Base-by-base conservation (phyloP, 1,140 invertebrate genomes). In the Grapholita molesta region DNA sequence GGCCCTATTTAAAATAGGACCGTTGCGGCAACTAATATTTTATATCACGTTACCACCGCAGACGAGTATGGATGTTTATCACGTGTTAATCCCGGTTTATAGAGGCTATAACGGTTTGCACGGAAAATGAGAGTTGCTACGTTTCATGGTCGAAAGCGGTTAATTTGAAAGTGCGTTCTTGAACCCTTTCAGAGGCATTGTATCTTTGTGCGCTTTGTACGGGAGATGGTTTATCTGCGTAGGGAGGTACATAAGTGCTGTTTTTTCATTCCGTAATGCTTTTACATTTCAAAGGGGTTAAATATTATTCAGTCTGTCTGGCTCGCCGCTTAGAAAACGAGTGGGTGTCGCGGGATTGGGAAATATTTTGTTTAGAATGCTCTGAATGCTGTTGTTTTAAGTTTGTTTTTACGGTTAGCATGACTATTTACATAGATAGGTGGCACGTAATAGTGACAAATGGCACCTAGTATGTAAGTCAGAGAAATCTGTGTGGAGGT, bases 131-230 rank as follows among this genome's bases (percentile, higher is more conserved):
- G 73, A 66, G 68, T 82, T 87, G 70, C 12, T 77, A 70, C 82
- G 66, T 89, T 87, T 38, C 74, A 55, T 68, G 75, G 76, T 72
- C 81, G 68, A 67, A 23, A 33, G 73, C 68, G 78, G 85, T 91
- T 91, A 91, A 91, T 91, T 91, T 91, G 90, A 91, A 91, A 91
- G 88, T 91, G 84, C 86, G 89, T 89, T 91, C 86, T 91, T 91
- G 88, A 91, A 91, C 89, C 89, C 89, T 91, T 91, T 91, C 89
- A 90, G 89, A 90, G 87, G 89, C 84, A 91, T 91, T 91, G 89
- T 91, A 91, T 91, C 89, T 88, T 91, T 91, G 89, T 91, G 83
- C 83, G 82, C 89, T 91, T 91, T 91, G 89, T 91, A 89, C 85
- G 78, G 71, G 84, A 91, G 89, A 91, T 91, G 88, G 88, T 91